Evolutionary conservation across 2,888 invertebrate genomes (phyloP), one percentile per base, ranked within the genome.

Genomic region (Hypolimnas misippus): DNA sequence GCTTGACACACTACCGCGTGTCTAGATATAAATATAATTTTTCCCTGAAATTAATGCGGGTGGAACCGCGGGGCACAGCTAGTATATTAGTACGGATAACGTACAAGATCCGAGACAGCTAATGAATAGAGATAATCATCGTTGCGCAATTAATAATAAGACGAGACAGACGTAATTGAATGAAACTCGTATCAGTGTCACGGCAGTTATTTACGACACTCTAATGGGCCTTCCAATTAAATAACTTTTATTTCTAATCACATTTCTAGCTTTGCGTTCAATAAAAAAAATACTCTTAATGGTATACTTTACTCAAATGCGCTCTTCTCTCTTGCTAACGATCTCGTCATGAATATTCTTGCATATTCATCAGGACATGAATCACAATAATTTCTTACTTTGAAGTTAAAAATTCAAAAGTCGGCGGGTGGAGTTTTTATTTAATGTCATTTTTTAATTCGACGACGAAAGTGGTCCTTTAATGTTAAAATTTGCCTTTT

Each of bases 321-420:
- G 75, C 73, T 68, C 80, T 76, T 74, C 79, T 80, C 78, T 75
- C 73, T 76, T 46, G 79, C 83, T 89, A 89, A 88, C 88, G 88
- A 89, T 86, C 77, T 75, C 68, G 78, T 81, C 78, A 87, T 87
- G 87, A 87, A 87, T 87, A 87, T 86, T 86, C 83, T 78, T 86
- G 87, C 79, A 87, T 87, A 89, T 89, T 89, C 87, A 89, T 76
- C 81, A 82, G 84, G 79, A 81, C 79, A 86, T 86, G 83, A 87
- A 87, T 87, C 85, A 85, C 86, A 84, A 86, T 79, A 83, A 82
- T 83, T 84, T 79, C 82, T 85, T 81, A 82, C 76, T 82, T 81
- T 85, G 83, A 78, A 83, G 79, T 81, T 81, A 81, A 77, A 77
- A 64, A 64, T 64, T 49, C 50, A 52, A 57, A 65, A 65, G 57